Percentiles rank a stretch among this genome's conserved stretches.
phyloP scores from a whole-genome alignment of 30 jellyfish, hydroid and myxozoan genomes.

The Aurelia sp. region DNA sequence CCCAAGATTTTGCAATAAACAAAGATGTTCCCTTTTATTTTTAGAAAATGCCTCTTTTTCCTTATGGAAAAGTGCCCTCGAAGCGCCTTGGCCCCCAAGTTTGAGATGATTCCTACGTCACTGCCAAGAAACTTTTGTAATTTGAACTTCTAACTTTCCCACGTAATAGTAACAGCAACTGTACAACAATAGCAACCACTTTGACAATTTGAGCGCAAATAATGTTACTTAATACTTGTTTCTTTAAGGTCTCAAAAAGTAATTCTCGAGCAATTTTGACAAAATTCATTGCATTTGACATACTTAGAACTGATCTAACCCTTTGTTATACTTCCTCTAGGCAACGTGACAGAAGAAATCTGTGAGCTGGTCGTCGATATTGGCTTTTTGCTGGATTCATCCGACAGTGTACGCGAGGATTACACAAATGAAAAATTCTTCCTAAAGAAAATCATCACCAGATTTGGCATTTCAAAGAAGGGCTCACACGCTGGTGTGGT shows the following conservation, averaged over 20 bases:
- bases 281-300: not conserved
- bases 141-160: too few relatives aligned
- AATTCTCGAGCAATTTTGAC: not conserved
- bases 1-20: too few relatives aligned
- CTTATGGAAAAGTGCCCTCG: too few relatives aligned
- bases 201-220: too few relatives aligned
- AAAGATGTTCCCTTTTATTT: too few relatives aligned
- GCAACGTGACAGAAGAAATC: not conserved
- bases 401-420: conserved; percentile 61
- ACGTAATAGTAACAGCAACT: too few relatives aligned
- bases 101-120: too few relatives aligned
- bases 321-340: not conserved
- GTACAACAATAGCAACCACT: too few relatives aligned
- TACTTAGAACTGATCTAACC: not conserved
- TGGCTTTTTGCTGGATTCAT: conserved; percentile 57
- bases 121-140: too few relatives aligned
- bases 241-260: not conserved
- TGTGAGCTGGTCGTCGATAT: conserved; percentile 48
- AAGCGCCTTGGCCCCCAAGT: too few relatives aligned
- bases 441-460: conserved; percentile 38
- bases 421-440: conserved; percentile 53
- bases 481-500: conserved; percentile 78
- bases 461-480: conserved; percentile 31
- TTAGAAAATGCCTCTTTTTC: too few relatives aligned
- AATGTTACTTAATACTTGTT: too few relatives aligned